phyloP scores from a whole-genome alignment of 2,797 vertebrate genomes.

The Todus mexicanus region DNA sequence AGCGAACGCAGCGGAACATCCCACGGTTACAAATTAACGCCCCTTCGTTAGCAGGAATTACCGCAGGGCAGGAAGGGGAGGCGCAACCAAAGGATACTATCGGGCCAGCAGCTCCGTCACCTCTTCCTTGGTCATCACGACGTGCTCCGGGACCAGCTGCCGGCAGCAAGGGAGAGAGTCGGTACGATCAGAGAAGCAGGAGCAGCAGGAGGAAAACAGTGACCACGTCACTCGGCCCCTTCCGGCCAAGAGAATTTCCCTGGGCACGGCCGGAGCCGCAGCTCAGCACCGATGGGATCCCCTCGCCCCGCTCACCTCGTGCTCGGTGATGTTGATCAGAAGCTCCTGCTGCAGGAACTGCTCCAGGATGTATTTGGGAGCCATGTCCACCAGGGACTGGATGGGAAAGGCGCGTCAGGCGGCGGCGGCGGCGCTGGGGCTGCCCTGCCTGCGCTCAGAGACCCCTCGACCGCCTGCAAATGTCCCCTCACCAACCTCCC shows the following conservation, averaged over 20 bases:
- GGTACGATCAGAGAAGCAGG: too few species aligned
- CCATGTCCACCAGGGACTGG: conserved; percentile 97
- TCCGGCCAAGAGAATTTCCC: neutral
- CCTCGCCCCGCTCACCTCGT: conserved; percentile 80
- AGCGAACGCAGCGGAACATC: too few species aligned
- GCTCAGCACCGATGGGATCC: neutral
- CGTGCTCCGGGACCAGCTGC: conserved; percentile 95
- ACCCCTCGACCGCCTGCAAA: neutral
- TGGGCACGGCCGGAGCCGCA: rapidly evolving
- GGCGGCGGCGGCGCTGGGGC: rapidly evolving
- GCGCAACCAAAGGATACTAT: conserved; percentile 88
- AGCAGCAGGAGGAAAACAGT: neutral
- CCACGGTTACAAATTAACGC: too few species aligned
- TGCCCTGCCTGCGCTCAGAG: neutral
- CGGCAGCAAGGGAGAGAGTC: neutral
- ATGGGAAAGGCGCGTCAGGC: neutral
- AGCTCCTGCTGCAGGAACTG: conserved; percentile 98
- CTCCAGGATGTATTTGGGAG: conserved; percentile 96
- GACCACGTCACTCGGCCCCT: rapidly evolving
- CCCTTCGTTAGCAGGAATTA: too few species aligned
- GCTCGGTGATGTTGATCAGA: conserved; percentile 97
- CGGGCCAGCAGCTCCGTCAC: conserved; percentile 90
- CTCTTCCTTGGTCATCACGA: conserved; percentile 98
- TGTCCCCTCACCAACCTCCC: too few species aligned
- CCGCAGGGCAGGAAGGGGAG: neutral